Evolutionary conservation across 2,113 vertebrate genomes (phyloP), one percentile per base, ranked within the genome.

Genomic region (Zosterops borbonicus): DNA sequence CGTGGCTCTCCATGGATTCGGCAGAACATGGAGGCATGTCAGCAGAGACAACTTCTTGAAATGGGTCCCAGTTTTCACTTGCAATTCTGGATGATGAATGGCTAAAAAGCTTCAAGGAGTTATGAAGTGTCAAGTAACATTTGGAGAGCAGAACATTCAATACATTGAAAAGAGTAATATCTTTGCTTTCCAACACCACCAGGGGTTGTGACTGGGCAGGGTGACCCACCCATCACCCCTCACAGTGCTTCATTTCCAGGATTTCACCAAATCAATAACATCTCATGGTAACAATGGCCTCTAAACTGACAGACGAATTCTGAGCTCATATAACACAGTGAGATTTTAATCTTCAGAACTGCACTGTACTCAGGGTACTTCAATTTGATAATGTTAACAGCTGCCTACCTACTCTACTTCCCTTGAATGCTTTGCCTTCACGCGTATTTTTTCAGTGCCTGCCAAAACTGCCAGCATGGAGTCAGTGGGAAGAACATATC

Each of bases 121-220:
- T 88, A 77, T 12, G 14, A 88, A 90, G 71, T 85, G 91, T 83
- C 22, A 4, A 83, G 70, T 96, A 95, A 96, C 86, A 47, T 53
- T 55, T 69, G 35, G 63, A 80, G 71, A 80, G 46, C 3, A 7
- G 46, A 90, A 55, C 41, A 74, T 39, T 80, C 3, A 0, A 12
- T 67, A 81, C 1, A 0, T 67, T 86, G 29, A 58, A 65, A 90
- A 77, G 37, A 92, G 28, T 39, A 93, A 6, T 47, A 88, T 27
- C 56, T 83, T 92, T 0, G 12, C 76, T 89, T 90, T 93, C 96
- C 80, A 90, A 41, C 42, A 67, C 1, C 68, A 56, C 42, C 76
- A 74, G 90, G 42, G 76, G 59, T 42, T 77, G 50, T 33, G 69
- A 62, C 55, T 50, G 59, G 63, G 59, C 39, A 86, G 71, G 47